Percentiles rank a stretch among this genome's conserved stretches.
phyloP scores from a whole-genome alignment of 2,113 vertebrate genomes.

The Bubo scandiacus region DNA sequence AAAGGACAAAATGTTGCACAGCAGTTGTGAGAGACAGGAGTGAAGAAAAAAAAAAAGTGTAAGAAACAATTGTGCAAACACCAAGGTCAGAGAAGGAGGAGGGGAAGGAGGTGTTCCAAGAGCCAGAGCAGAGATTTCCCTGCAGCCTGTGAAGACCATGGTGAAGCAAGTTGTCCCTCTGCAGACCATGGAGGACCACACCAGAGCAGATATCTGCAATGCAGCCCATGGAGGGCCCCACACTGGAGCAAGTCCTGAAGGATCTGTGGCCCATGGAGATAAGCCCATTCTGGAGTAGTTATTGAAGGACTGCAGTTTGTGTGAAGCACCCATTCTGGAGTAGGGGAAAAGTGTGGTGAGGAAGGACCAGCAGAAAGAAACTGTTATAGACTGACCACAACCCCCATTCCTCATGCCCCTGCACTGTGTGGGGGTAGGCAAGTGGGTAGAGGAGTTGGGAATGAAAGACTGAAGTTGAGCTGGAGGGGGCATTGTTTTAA shows the following conservation, averaged over 20 bases:
- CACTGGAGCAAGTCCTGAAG: not conserved
- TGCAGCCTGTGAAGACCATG: not conserved
- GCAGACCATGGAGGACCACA: fast-evolving
- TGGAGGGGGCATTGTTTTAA: not conserved
- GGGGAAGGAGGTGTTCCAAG: not conserved
- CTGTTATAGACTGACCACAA: not conserved
- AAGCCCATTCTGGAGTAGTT: not conserved
- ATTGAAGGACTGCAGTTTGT: not conserved
- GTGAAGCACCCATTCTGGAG: not conserved
- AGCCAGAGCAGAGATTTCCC: not conserved
- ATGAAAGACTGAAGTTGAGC: not conserved
- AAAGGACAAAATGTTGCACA: not conserved
- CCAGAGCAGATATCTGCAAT: not conserved
- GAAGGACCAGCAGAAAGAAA: not conserved
- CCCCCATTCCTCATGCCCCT: fast-evolving
- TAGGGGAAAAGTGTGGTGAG: not conserved
- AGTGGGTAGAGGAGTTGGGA: not conserved
- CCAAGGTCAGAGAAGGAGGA: not conserved
- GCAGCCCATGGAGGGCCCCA: not conserved
- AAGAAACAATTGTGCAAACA: not conserved
- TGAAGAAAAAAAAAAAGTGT: not conserved
- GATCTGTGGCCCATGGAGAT: not conserved
- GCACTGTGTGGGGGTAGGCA: not conserved
- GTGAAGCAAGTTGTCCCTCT: not conserved
- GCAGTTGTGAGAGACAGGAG: not conserved